Percentiles rank a stretch among this genome's conserved stretches.
These are phyloP conservation scores for Hydriomena furcata DNA, from an alignment of 2,888 invertebrate species.

Conservation along the genomic window DNA sequence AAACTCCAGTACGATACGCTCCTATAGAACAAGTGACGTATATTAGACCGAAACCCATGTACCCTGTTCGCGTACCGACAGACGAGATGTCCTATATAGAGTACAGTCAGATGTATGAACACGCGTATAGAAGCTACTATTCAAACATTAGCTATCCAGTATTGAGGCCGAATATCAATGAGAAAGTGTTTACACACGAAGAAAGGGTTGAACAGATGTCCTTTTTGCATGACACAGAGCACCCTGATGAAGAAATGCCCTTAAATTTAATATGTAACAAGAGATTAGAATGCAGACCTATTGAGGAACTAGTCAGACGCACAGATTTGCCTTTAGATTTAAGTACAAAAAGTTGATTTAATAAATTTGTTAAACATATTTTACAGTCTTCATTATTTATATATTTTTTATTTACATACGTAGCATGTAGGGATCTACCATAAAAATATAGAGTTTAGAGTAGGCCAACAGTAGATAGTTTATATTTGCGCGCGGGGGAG, in stretches of 20 bases:
- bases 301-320: conserved; percentile 67
- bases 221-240: conserved; percentile 39
- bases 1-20: conserved; percentile 37
- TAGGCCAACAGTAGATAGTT: no score
- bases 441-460: no score
- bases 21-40: conserved; percentile 58
- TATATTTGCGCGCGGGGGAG: no score
- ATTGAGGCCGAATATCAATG: conserved; percentile 55
- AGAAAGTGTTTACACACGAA: conserved; percentile 61
- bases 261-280: conserved; percentile 67
- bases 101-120: conserved; percentile 75
- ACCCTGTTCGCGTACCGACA: conserved; percentile 63
- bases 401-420: neutral
- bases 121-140: conserved; percentile 70
- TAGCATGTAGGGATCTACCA: no score
- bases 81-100: conserved; percentile 72
- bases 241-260: conserved; percentile 62
- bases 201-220: conserved; percentile 48
- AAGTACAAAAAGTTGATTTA: conserved; percentile 79
- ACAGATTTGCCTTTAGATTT: conserved; percentile 85
- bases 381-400: neutral
- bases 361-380: conserved; percentile 36
- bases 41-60: conserved; percentile 58
- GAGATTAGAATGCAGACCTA: conserved; percentile 61
- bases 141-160: conserved; percentile 59